Conservation (phyloP, 2,797 vertebrate species). For the Amblyraja radiata region DNA sequence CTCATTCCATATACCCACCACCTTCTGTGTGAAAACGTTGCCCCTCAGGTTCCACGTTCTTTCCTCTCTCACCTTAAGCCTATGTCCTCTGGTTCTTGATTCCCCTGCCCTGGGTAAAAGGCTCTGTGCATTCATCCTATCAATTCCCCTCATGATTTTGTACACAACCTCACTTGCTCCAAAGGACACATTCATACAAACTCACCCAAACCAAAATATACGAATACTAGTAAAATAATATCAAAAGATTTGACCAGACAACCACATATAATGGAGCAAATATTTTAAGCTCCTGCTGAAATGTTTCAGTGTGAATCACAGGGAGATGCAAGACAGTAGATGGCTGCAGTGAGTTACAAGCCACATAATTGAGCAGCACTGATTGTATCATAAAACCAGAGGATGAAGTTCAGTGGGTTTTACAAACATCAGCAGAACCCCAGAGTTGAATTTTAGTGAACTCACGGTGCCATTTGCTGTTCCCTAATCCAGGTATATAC, state of each 20-base stretch:
- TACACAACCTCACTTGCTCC: too few relatives aligned
- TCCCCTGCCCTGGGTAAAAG: too few relatives aligned
- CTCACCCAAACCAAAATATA: too few relatives aligned
- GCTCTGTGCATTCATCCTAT: too few relatives aligned
- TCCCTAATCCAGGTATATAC: too few relatives aligned
- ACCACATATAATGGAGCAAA: neutral
- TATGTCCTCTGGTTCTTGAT: too few relatives aligned
- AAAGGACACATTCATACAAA: too few relatives aligned
- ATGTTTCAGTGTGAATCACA: neutral
- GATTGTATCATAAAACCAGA: neutral
- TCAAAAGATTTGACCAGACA: neutral
- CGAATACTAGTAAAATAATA: neutral
- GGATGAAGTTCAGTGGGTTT: neutral
- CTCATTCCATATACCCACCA: too few relatives aligned
- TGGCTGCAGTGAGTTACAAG: conserved; percentile 31
- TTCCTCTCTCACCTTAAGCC: too few relatives aligned
- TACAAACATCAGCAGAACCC: neutral
- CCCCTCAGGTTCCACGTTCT: too few relatives aligned
- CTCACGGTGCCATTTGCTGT: neutral
- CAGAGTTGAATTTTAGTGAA: neutral
- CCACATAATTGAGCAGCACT: neutral
- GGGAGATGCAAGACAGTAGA: neutral
- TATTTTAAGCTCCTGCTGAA: neutral
- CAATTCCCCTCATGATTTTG: too few relatives aligned
- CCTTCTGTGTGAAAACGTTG: too few relatives aligned